Conservation (phyloP, 2,797 vertebrate genomes). For the Microtus agrestis region DNA sequence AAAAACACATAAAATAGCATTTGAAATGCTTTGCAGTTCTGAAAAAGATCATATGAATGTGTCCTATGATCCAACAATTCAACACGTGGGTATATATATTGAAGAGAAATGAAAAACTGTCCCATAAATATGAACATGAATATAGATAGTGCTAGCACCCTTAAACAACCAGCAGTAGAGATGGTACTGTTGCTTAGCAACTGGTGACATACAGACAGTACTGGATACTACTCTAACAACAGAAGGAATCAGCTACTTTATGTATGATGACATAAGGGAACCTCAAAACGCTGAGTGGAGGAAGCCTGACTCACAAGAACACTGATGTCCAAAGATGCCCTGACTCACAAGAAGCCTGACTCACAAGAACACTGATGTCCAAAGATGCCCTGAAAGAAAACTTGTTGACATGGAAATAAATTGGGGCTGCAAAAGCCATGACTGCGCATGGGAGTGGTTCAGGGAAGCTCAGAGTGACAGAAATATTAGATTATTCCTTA, state of each 20-base stretch:
- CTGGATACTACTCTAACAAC: not conserved
- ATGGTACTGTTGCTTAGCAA: not conserved
- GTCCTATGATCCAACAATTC: not conserved
- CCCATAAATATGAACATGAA: not conserved
- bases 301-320: not conserved
- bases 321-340: not conserved
- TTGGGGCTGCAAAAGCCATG: not conserved
- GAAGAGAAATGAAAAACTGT: not conserved
- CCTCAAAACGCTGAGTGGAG: not conserved
- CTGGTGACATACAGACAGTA: not conserved
- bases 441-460: not conserved
- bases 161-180: not conserved
- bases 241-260: not conserved
- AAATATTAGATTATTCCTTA: not conserved
- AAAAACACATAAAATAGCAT: constrained; percentile 1
- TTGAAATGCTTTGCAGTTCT: constrained; percentile 16
- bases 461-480: not conserved
- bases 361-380: not conserved
- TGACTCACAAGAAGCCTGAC: not conserved
- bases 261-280: not conserved
- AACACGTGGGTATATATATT: not conserved
- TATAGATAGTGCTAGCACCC: not conserved
- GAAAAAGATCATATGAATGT: constrained; percentile 32
- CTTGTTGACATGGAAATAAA: not conserved
- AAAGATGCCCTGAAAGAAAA: constrained; percentile 20